These are phyloP conservation scores for Archaeoteleia sp. DNA, from an alignment of 2,888 invertebrate genomes.

Conservation along the genomic window DNA sequence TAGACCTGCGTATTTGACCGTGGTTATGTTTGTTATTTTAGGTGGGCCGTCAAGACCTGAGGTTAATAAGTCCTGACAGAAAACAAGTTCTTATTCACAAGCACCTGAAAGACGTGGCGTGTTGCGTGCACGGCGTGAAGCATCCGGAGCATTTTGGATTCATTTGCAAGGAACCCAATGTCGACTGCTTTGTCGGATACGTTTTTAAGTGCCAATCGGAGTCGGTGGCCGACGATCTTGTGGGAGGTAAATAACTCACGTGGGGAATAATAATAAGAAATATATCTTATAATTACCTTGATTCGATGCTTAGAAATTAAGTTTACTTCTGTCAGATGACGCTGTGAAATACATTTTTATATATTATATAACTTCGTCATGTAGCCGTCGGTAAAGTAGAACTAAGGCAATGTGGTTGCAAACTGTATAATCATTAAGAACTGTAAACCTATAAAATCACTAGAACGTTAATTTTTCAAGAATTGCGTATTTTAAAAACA, in stretches of 20 bases:
- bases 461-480: background rate
- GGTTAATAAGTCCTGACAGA: conserved; percentile 93
- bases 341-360: too few species aligned
- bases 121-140: conserved; percentile 88
- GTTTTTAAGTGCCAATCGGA: conserved; percentile 93
- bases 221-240: conserved; percentile 87
- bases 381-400: too few species aligned
- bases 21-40: too few species aligned
- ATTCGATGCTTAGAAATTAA: too few species aligned
- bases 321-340: too few species aligned
- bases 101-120: conserved; percentile 90
- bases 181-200: conserved; percentile 85
- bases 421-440: too few species aligned
- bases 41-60: conserved; percentile 90
- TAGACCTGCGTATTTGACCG: too few species aligned
- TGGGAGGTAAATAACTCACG: conserved; percentile 80
- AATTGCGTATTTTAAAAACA: background rate
- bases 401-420: too few species aligned
- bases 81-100: conserved; percentile 93
- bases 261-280: too few species aligned
- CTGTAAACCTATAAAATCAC: too few species aligned
- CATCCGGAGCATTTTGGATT: conserved; percentile 94
- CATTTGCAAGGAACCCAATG: conserved; percentile 86
- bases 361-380: too few species aligned
- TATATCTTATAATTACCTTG: too few species aligned